Evolutionary conservation across 2,113 vertebrate species (phyloP).

Genomic region (Deroptyus accipitrinus): DNA sequence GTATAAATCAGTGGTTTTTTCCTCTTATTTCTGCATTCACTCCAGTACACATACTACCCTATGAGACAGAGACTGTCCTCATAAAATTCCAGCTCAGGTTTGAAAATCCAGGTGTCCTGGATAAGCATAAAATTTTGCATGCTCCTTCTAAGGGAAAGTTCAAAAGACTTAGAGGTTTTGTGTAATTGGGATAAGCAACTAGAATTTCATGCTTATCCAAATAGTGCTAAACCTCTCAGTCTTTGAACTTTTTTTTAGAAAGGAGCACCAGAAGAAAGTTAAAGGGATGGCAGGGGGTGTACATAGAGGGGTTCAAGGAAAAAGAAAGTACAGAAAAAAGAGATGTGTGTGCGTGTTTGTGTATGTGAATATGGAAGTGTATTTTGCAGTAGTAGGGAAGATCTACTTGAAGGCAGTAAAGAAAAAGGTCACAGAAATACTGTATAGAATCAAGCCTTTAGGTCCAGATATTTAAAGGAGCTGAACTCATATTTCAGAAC

Average conservation of each 20-base stretch:
- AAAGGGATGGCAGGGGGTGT: background rate
- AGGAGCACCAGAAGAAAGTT: background rate
- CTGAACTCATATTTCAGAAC: background rate
- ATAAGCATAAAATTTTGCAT: slow-evolving; percentile 35
- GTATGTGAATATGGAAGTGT: background rate
- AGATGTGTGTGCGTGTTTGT: background rate
- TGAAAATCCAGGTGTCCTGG: slow-evolving; percentile 28
- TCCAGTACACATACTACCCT: background rate
- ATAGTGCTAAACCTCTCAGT: slow-evolving; percentile 2
- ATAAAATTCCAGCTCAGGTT: slow-evolving; percentile 46
- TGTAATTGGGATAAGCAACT: slow-evolving; percentile 40
- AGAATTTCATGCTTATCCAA: slow-evolving; percentile 47
- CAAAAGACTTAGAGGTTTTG: slow-evolving; percentile 33
- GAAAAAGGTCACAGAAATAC: background rate
- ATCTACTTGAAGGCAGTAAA: background rate
- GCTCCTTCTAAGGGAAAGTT: slow-evolving; percentile 38
- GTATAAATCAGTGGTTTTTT: background rate
- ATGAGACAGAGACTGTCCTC: background rate
- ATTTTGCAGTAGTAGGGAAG: background rate
- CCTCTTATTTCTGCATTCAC: background rate
- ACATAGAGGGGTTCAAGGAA: background rate
- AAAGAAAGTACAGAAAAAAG: background rate
- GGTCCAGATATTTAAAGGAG: background rate
- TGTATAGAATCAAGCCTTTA: background rate
- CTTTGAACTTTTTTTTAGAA: slow-evolving; percentile 41